Percentiles rank a stretch among this genome's conserved stretches.
phyloP scores from a whole-genome alignment of 2,113 vertebrate species.

The Hypanus sabinus region DNA sequence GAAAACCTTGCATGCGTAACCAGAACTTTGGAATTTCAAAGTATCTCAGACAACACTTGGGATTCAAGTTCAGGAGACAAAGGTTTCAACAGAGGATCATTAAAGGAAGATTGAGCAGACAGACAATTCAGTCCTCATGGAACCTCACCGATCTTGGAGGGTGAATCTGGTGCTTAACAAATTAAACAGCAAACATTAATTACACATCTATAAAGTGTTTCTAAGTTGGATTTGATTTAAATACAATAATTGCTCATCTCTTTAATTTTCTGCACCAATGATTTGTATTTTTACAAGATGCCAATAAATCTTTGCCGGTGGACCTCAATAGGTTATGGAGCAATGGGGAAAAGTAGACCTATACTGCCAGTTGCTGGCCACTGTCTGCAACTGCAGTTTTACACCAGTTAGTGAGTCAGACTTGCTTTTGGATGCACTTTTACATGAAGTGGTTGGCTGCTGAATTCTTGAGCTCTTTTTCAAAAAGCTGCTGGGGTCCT shows the following conservation, averaged over 20 bases:
- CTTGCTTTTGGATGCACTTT: neutral
- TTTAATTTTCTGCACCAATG: neutral
- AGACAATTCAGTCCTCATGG: neutral
- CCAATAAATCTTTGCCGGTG: neutral
- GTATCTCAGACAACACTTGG: neutral
- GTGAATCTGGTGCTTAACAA: neutral
- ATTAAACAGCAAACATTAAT: neutral
- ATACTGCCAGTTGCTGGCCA: neutral
- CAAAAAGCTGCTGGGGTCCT: neutral
- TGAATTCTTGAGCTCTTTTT: neutral
- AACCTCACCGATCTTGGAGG: neutral
- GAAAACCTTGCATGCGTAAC: neutral
- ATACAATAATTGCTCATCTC: neutral
- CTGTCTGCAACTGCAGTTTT: neutral
- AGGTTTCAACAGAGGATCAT: neutral
- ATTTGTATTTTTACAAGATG: neutral
- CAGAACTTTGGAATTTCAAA: too few relatives aligned
- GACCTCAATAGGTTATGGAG: neutral
- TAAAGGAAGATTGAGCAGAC: neutral
- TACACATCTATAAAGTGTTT: neutral
- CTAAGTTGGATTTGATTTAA: neutral
- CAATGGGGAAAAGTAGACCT: neutral
- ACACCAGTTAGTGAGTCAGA: neutral
- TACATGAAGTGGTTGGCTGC: neutral
- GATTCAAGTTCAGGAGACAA: neutral